Percentiles rank a stretch among this genome's conserved stretches.
phyloP scores from a whole-genome alignment of 2,113 vertebrate species.

The Mystacornis crossleyi region DNA sequence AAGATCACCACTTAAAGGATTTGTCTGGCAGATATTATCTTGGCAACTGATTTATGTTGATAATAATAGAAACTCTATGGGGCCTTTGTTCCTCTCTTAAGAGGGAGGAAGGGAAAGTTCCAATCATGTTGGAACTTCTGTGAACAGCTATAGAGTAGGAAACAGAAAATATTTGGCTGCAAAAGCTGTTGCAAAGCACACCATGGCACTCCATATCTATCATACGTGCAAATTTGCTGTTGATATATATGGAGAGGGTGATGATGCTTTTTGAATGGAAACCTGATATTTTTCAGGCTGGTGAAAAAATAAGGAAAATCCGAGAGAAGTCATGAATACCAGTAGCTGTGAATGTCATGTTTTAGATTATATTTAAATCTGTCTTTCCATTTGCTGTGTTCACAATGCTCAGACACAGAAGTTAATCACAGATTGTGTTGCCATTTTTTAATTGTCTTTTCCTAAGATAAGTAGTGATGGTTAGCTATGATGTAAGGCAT shows the following conservation, averaged over 20 bases:
- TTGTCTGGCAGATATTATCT: conserved; percentile 4
- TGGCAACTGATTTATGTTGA: conserved; percentile 8
- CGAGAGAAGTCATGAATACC: conserved; percentile 27
- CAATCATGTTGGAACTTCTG: conserved; percentile 57
- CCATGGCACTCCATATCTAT: conserved; percentile 23
- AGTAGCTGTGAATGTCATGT: conserved; percentile 22
- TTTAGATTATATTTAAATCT: conserved; percentile 37
- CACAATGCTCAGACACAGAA: neutral
- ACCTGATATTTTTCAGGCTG: conserved; percentile 18
- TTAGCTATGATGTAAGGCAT: neutral
- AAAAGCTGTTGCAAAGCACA: conserved; percentile 56
- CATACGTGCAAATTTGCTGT: conserved; percentile 46
- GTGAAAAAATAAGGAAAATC: conserved; percentile 48
- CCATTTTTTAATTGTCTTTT: neutral
- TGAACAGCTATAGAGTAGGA: conserved; percentile 56
- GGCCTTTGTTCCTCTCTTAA: conserved; percentile 43
- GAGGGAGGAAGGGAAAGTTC: neutral
- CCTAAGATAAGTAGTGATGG: neutral
- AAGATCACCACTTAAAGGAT: conserved; percentile 31
- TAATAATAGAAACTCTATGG: conserved; percentile 2
- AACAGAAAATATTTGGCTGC: conserved; percentile 66
- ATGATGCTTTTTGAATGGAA: conserved; percentile 27
- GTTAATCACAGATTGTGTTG: neutral
- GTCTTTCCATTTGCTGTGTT: neutral
- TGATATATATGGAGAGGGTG: conserved; percentile 23